These are phyloP conservation scores for Pseudococcus longispinus DNA, from an alignment of 2,888 invertebrate species.

Conservation along the genomic window DNA sequence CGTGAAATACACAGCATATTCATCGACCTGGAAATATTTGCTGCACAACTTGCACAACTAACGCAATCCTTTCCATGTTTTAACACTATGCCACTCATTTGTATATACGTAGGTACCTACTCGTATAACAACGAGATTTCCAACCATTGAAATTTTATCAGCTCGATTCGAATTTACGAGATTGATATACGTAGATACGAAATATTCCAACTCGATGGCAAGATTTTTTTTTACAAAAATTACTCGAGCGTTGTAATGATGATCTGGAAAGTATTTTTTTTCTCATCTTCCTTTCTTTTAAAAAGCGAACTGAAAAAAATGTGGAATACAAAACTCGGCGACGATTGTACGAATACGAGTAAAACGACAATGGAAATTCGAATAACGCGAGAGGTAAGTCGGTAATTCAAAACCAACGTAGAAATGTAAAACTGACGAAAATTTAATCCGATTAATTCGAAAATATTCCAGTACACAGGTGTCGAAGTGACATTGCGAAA, in stretches of 20 bases:
- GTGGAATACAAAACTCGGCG: too few species aligned
- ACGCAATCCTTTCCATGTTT: not conserved
- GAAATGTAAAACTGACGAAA: not conserved
- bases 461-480: not conserved
- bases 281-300: not conserved
- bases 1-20: not conserved
- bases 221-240: not conserved
- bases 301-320: not conserved
- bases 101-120: not conserved
- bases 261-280: not conserved
- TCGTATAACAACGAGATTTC: not conserved
- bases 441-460: conserved; percentile 12
- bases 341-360: too few species aligned
- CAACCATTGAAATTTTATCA: not conserved
- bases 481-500: not conserved
- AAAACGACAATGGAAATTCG: not conserved
- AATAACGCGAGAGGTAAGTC: not conserved
- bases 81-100: not conserved
- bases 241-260: not conserved
- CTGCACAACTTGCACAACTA: conserved; percentile 10
- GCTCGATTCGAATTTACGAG: not conserved
- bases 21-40: conserved; percentile 7
- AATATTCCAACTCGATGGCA: not conserved
- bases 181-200: not conserved
- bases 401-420: not conserved